phyloP scores from a whole-genome alignment of 2,113 vertebrate genomes.

The Brachyistius frenatus region DNA sequence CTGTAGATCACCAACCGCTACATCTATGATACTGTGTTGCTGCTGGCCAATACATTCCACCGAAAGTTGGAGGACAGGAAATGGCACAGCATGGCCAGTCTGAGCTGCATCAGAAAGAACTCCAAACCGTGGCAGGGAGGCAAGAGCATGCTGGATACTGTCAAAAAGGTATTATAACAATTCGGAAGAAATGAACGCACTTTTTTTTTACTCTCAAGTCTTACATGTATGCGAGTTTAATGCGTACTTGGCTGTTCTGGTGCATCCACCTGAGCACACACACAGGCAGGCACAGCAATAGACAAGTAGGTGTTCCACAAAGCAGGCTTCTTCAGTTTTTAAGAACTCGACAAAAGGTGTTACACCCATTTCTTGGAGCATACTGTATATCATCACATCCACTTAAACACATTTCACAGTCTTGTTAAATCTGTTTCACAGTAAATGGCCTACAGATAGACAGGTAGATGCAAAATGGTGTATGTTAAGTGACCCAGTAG shows the following conservation, averaged over 20 bases:
- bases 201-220: background rate
- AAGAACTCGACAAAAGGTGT: background rate
- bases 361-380: background rate
- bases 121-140: conserved; percentile 99
- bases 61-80: conserved; percentile 98
- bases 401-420: background rate
- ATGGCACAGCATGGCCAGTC: conserved; percentile 99
- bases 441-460: no score
- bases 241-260: background rate
- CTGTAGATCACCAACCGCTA: conserved; percentile 96
- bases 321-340: background rate
- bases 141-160: conserved; percentile 96
- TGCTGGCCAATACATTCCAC: conserved; percentile 97
- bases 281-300: background rate
- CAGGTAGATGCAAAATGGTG: no score
- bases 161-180: conserved; percentile 92
- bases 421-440: no score
- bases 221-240: background rate
- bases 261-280: conserved; percentile 6
- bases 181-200: background rate
- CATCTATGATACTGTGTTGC: conserved; percentile 95
- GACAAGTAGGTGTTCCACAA: background rate
- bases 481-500: no score
- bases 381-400: background rate
- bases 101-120: conserved; percentile 98